Evolutionary conservation across 23 tunicate species (phyloP), one percentile per base, ranked within the genome.

Genomic region (Styela plicata): DNA sequence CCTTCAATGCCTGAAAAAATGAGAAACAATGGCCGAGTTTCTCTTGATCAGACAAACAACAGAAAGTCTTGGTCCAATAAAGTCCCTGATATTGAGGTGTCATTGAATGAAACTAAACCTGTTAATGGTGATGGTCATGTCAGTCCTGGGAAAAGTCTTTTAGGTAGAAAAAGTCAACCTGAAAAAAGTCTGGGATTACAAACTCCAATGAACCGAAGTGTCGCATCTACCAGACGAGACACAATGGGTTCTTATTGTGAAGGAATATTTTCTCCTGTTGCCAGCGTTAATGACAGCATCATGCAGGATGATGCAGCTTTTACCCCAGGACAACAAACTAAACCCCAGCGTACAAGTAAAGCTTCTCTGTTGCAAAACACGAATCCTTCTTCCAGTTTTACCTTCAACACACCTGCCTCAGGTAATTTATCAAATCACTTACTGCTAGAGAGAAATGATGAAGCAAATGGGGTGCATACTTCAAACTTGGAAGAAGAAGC

Each of bases 181-280:
- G 71, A 67, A 67, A 27, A 1, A 67, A 67, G 13, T 44, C 7
- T 44, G 13, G 57, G 57, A 57, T 25, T 74, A 69, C 68, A 80
- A 25, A 33, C 76, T n/a, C 53, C 88, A 2, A 5, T 30, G 17
- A 36, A 22, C 28, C 33, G 85, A 1, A 53, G 61, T 62, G 69
- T 73, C 24, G 23, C 31, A 53, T 84, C 85, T 24, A 25, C 70
- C 7, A 74, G 68, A 18, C 34, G 69, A 3, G 87, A 79, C 33
- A 82, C 87, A 22, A 34, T 82, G 65, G 97, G 97, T 2, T 86
- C 90, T 18, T 91, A 85, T 52, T 74, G 81, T 33, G 81, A 69
- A 66, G 83, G 79, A 21, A 63, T 79, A 28, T 69, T 86, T 17
- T 86, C 90, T 24, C 90, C 90, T 19, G 27, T 88, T 27, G 74